A percentile compares a stretch with the other conserved stretches of the same genome.
These are phyloP conservation scores for Drosophila ironensis DNA, from an alignment of 1,140 invertebrate genomes.

Conservation along the genomic window DNA sequence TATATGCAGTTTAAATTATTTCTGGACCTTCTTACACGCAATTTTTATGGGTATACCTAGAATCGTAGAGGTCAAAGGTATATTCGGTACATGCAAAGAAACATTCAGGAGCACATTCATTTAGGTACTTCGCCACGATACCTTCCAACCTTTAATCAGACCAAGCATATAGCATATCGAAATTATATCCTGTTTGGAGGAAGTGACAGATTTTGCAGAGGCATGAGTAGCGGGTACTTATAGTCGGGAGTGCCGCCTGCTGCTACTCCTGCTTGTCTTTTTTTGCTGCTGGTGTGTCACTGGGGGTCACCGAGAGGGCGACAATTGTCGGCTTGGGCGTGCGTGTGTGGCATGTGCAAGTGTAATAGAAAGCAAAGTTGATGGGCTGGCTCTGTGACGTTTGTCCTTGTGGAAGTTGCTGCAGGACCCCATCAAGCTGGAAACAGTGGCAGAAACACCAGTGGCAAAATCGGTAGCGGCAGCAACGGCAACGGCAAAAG, in stretches of 20 bases:
- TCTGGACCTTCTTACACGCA: background rate
- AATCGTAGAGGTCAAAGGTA: no score
- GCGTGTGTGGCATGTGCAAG: conserved; percentile 66
- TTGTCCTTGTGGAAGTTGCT: conserved; percentile 45
- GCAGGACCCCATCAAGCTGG: conserved; percentile 50
- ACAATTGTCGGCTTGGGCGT: conserved; percentile 57
- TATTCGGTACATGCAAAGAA: no score
- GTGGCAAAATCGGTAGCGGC: conserved; percentile 17
- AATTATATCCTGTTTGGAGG: no score
- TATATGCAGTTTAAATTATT: no score
- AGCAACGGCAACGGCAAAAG: conserved; percentile 17
- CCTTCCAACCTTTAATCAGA: no score
- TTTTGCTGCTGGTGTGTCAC: conserved; percentile 43
- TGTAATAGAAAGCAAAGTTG: conserved; percentile 76
- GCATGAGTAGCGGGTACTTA: no score
- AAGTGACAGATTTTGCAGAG: no score
- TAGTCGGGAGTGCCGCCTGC: no score
- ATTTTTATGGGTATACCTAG: no score
- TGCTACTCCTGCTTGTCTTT: background rate
- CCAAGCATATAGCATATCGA: no score
- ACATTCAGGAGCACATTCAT: no score
- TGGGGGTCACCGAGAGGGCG: conserved; percentile 69
- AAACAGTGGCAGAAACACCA: conserved; percentile 16
- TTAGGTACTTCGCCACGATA: no score
- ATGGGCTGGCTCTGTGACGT: conserved; percentile 55